phyloP scores from a whole-genome alignment of 2,113 vertebrate species.

The Dryoscopus gambensis region DNA sequence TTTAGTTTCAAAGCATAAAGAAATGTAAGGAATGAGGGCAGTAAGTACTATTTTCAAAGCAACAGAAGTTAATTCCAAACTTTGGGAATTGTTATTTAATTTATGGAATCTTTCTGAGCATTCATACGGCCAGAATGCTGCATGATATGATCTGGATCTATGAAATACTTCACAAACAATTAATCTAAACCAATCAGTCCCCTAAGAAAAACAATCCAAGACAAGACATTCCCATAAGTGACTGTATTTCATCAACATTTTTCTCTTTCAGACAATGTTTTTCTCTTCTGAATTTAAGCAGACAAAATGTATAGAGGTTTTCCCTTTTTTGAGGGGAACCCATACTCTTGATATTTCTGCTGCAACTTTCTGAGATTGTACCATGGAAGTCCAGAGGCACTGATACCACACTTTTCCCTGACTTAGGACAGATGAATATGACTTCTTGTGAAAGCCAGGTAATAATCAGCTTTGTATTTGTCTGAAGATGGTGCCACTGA shows the following conservation, averaged over 20 bases:
- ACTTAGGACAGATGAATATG: not conserved
- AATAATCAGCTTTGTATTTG: not conserved
- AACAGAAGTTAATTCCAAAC: not conserved
- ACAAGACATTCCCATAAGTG: not conserved
- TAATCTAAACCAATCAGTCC: not conserved
- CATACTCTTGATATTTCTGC: not conserved
- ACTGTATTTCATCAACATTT: not conserved
- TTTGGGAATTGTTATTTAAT: not conserved
- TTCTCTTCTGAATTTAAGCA: not conserved
- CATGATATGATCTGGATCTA: not conserved
- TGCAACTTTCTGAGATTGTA: not conserved
- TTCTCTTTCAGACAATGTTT: not conserved
- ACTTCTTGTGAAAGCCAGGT: not conserved
- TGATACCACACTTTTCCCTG: not conserved
- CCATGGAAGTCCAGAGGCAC: not conserved
- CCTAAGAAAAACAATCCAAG: not conserved
- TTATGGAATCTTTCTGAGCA: not conserved
- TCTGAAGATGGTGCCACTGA: constrained; percentile 27
- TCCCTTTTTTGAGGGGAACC: not conserved
- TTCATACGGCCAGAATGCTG: not conserved
- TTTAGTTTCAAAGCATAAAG: not conserved
- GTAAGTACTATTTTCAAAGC: not conserved
- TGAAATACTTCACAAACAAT: not conserved
- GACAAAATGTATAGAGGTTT: not conserved
- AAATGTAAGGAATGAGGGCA: not conserved